Conservation (phyloP, 1,140 invertebrate genomes). For the Galleria mellonella region DNA sequence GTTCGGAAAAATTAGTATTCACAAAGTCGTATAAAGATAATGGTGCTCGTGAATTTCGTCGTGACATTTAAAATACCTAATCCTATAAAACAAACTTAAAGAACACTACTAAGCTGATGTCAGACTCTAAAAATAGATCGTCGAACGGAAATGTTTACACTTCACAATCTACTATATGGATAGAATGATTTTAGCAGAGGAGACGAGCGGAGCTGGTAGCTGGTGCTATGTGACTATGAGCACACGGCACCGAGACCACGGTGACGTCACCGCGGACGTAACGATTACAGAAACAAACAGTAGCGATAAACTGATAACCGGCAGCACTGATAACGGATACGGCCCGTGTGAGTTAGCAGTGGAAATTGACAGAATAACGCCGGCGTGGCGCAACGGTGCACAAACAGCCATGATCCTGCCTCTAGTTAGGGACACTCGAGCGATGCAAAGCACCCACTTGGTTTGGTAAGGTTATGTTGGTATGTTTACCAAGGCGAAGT, state of each 20-base stretch:
- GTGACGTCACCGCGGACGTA: conserved; percentile 45
- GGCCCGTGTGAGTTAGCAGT: conserved; percentile 22
- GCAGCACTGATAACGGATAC: conserved; percentile 40
- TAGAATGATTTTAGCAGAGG: conserved; percentile 3
- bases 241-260: conserved; percentile 10
- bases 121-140: conserved; percentile 20
- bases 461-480: conserved; percentile 13
- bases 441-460: too few species aligned
- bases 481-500: too few species aligned
- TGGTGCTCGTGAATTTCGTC: background rate
- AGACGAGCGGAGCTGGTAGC: background rate
- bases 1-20: background rate
- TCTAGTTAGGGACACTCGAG: too few species aligned
- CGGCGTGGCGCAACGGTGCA: background rate
- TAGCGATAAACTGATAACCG: conserved; percentile 35
- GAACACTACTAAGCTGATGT: conserved; percentile 17
- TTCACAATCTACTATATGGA: conserved; percentile 12
- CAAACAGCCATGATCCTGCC: conserved; percentile 9
- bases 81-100: conserved; percentile 24
- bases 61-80: conserved; percentile 21
- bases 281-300: conserved; percentile 58
- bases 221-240: conserved; percentile 5
- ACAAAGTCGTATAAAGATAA: too few species aligned
- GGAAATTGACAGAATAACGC: conserved; percentile 25
- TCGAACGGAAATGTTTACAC: conserved; percentile 46